Percentiles rank a stretch among this genome's conserved stretches.
These are phyloP conservation scores for Dicrostonyx torquatus DNA, from an alignment of 2,797 vertebrate genomes.

Conservation along the genomic window DNA sequence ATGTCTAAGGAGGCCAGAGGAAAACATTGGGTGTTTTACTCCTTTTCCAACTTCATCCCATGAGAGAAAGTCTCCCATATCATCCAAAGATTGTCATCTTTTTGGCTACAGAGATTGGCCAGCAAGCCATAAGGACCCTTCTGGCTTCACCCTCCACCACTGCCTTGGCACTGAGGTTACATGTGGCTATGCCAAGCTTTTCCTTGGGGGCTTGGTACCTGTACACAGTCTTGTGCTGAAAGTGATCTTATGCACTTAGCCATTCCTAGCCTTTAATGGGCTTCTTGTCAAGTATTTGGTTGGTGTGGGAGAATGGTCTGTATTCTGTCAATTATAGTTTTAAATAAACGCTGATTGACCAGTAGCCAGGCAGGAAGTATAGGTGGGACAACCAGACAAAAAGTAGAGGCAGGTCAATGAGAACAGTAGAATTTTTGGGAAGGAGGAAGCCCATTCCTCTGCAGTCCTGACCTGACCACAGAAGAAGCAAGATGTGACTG, in stretches of 20 bases:
- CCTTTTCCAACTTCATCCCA: not conserved
- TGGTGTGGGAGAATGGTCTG: no score
- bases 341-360: no score
- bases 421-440: no score
- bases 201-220: not conserved
- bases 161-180: not conserved
- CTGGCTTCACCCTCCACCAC: no score
- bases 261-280: not conserved
- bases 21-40: not conserved
- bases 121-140: not conserved
- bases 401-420: no score
- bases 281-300: not conserved
- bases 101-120: not conserved
- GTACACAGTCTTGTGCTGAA: not conserved
- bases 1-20: not conserved
- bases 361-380: no score
- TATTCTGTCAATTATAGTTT: no score
- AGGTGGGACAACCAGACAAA: no score
- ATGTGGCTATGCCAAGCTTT: not conserved
- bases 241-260: no score
- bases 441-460: no score
- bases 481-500: no score
- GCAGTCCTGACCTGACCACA: no score
- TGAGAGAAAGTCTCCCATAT: not conserved
- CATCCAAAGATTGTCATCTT: not conserved